These are phyloP conservation scores for Amblyopsis rosae DNA, from an alignment of 2,113 vertebrate species.

Conservation along the genomic window DNA sequence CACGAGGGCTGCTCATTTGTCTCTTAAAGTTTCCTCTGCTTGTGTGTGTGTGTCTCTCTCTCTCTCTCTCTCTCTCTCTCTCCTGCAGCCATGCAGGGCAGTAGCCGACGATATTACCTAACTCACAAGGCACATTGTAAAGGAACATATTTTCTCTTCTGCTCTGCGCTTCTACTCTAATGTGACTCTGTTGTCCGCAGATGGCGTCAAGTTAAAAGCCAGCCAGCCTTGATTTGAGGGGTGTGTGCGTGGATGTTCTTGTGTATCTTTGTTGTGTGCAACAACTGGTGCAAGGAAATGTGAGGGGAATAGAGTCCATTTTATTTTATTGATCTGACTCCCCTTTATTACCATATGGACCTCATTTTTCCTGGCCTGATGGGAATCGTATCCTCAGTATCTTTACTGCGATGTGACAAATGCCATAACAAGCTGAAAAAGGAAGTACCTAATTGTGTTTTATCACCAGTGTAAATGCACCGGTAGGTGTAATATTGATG, in stretches of 20 bases:
- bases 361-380: conserved; percentile 1
- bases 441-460: conserved; percentile 26
- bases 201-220: conserved; percentile 53
- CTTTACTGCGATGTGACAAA: conserved; percentile 16
- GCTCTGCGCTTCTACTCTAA: conserved; percentile 50
- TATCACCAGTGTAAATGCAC: conserved; percentile 25
- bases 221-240: conserved; percentile 54
- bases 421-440: conserved; percentile 21
- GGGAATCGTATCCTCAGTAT: not conserved
- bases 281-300: conserved; percentile 14
- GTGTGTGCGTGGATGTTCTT: conserved; percentile 16
- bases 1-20: not conserved
- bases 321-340: conserved; percentile 30
- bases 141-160: not conserved
- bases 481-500: conserved; percentile 43
- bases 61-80: conserved; percentile 13
- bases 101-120: no score
- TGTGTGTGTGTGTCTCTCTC: conserved; percentile 9
- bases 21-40: conserved; percentile 7
- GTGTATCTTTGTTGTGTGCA: conserved; percentile 31
- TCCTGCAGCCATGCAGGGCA: no score
- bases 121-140: no score
- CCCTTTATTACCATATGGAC: conserved; percentile 50
- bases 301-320: conserved; percentile 34
- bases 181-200: conserved; percentile 57